A percentile compares a stretch with the other conserved stretches of the same genome.
phyloP scores from a whole-genome alignment of 2,113 vertebrate genomes.

The Cardinalis cardinalis region DNA sequence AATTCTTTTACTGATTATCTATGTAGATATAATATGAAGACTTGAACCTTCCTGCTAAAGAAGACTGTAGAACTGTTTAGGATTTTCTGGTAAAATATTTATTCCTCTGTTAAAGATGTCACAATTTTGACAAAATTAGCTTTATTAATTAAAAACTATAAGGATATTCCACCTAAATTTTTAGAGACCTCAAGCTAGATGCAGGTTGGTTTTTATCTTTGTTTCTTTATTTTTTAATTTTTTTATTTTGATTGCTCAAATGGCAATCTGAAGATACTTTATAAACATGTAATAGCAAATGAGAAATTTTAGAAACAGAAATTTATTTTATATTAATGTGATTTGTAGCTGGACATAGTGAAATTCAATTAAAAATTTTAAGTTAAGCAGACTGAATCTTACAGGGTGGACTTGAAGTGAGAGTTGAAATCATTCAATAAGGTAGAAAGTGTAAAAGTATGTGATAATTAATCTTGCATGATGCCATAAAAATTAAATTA shows the following conservation, averaged over 20 bases:
- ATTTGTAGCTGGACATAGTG: neutral
- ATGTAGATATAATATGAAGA: neutral
- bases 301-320: neutral
- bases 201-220: accelerated
- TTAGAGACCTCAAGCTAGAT: neutral
- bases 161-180: neutral
- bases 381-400: neutral
- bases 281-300: neutral
- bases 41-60: neutral
- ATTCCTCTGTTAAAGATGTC: neutral
- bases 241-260: neutral
- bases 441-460: neutral
- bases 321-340: neutral
- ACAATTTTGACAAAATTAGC: neutral
- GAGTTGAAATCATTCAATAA: neutral
- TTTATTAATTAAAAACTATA: neutral
- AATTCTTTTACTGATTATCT: neutral
- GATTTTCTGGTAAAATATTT: neutral
- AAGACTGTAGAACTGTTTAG: neutral
- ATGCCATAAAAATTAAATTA: neutral
- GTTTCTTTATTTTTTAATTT: accelerated
- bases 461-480: neutral
- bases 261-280: neutral
- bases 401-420: neutral
- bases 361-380: neutral